Base-by-base conservation (phyloP, 1,140 invertebrate species). In the Camponotus pennsylvanicus region DNA sequence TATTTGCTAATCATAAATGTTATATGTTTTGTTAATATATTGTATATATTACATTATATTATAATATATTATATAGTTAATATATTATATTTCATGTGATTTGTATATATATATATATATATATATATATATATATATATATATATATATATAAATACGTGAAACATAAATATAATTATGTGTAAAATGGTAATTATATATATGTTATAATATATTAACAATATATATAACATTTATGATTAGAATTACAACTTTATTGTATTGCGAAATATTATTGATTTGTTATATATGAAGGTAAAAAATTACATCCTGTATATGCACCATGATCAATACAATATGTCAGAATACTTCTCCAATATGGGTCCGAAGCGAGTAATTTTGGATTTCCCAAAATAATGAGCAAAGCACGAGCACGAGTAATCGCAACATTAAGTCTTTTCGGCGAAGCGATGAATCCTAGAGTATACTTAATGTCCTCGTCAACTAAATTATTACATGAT, bases 331-430 rank as follows among this genome's bases (percentile, higher is more conserved):
- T 88, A 70, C 92, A 93, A 77, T 97, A 96, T 34, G 95, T 92
- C 11, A 99, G 96, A 6, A 98, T 95, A 86, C 93, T 95, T 37
- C 95, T 94, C 98, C 98, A 99, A 91, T 96, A 95, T 0, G 95
- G 89, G 94, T 98, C 98, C 86, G 96, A 91, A 37, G 93, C 90
- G 32, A 99, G 94, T 4, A 98, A 93, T 92, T 96, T 95, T 1
- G 98, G 98, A 95, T 99, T 97, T 45, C 98, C 98, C 88, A 99
- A 96, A 73, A 99, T 95, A 76, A 99, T 96, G 37, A 98, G 95
- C 49, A 98, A 93, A 18, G 97, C 96, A 89, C 98, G 97, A 9
- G 98, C 97, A 90, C 98, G 96, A 9, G 98, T 98, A 32, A 99
- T 96, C 9, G 98, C 97, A 3, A 99, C 98, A 95, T 99, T 99